Evolutionary conservation across 2,888 invertebrate species (phyloP), one percentile per base, ranked within the genome.

Genomic region (Cataglyphis altisquamis): DNA sequence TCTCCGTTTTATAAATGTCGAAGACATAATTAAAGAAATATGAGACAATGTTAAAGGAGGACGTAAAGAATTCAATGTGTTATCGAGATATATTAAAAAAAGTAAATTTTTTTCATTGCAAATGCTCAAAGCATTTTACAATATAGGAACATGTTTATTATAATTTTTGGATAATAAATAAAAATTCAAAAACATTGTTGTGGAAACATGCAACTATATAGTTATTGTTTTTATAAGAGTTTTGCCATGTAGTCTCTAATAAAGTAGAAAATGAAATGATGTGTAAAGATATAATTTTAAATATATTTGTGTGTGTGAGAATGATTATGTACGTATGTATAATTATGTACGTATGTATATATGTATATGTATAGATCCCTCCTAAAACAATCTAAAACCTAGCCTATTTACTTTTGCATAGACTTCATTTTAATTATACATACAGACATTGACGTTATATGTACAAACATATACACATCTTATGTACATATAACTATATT

Each of bases 401-500:
- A 93, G 85, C 87, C 87, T 91, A 92, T 82, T 87, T 91, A 90
- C 87, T 89, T 52, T 81, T 87, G 86, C 87, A 73, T 88, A 90
- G 90, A 91, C 89, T 90, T 87, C 85, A 86, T 90, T 87, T 85
- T 89, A 91, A 87, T 91, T 90, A 88, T 91, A 88, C 92, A 88
- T 88, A 92, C 91, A 91, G 90, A 92, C 91, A 91, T 87, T 87
- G 88, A 88, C 88, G 86, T 90, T 91, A 84, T 92, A 91, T 93
- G 90, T 93, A 93, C 93, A 93, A 87, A 83, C 91, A 92, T 93
- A 91, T 93, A 93, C 92, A 93, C 89, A 87, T 82, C 86, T 90
- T 93, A 92, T 93, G 90, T 92, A 93, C 91, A 92, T 86, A 88
- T 90, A 91, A 84, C 86, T 83, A 87, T 83, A 87, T 90, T 87